Evolutionary conservation across 1,140 invertebrate genomes (phyloP).

Genomic region (Linepithema humile): DNA sequence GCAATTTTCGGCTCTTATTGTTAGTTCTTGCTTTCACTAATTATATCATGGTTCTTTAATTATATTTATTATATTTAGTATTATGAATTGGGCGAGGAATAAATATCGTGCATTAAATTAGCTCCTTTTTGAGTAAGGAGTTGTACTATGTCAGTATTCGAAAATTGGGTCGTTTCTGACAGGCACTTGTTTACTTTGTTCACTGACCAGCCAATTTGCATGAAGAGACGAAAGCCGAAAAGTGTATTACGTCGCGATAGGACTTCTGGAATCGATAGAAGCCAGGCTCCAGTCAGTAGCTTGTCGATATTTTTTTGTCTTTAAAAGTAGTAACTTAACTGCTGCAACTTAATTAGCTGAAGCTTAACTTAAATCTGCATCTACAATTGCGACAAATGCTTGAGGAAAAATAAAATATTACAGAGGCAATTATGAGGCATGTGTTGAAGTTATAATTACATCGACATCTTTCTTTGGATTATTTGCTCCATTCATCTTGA

Average conservation of each 20-base stretch:
- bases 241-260: constrained; percentile 74
- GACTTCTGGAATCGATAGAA: constrained; percentile 83
- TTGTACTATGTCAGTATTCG: background rate
- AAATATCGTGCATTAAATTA: no score
- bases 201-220: constrained; percentile 28
- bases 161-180: constrained; percentile 53
- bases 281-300: constrained; percentile 66
- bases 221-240: constrained; percentile 67
- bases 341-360: no score
- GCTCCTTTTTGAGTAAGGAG: background rate
- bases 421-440: background rate
- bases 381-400: constrained; percentile 51
- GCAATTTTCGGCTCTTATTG: no score
- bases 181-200: constrained; percentile 38
- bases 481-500: background rate
- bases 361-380: constrained; percentile 46
- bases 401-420: background rate
- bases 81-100: background rate
- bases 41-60: no score
- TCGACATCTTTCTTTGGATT: background rate
- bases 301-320: constrained; percentile 56
- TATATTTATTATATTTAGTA: background rate
- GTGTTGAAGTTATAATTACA: background rate
- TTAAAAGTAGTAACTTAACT: constrained; percentile 43
- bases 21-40: no score